Evolutionary conservation across 2,113 vertebrate species (phyloP).

Genomic region (Pimephales promelas): DNA sequence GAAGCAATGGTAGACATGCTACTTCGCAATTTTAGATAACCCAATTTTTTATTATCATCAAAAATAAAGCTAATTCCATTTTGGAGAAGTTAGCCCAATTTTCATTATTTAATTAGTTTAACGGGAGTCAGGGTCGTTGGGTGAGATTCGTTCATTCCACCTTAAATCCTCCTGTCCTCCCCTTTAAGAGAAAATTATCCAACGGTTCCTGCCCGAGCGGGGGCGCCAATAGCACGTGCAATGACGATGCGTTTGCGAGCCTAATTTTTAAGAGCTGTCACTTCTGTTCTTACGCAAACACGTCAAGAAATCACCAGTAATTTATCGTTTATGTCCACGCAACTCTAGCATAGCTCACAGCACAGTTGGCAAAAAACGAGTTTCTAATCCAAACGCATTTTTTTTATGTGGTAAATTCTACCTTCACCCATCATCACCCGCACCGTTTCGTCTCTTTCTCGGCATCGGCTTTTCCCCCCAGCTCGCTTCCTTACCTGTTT

Average conservation of each 20-base stretch:
- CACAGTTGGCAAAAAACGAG: neutral
- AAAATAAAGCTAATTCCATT: neutral
- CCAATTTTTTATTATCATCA: neutral
- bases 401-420: neutral
- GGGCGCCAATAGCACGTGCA: slow-evolving; percentile 51
- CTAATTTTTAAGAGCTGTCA: slow-evolving; percentile 30
- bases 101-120: neutral
- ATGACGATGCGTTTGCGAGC: neutral
- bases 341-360: neutral
- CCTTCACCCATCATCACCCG: neutral
- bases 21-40: neutral
- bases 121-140: neutral
- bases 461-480: neutral
- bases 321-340: neutral
- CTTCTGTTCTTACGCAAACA: slow-evolving; percentile 36
- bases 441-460: neutral
- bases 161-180: slow-evolving; percentile 60
- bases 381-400: neutral
- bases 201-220: slow-evolving; percentile 10
- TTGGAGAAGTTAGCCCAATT: neutral
- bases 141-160: slow-evolving; percentile 51
- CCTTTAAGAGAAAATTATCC: slow-evolving; percentile 51
- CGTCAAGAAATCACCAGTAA: neutral
- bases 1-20: neutral
- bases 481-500: slow-evolving; percentile 14